Percentiles rank a stretch among this genome's conserved stretches.
Conservation (phyloP, 2,888 invertebrate species). For the Doris montereyensis region DNA sequence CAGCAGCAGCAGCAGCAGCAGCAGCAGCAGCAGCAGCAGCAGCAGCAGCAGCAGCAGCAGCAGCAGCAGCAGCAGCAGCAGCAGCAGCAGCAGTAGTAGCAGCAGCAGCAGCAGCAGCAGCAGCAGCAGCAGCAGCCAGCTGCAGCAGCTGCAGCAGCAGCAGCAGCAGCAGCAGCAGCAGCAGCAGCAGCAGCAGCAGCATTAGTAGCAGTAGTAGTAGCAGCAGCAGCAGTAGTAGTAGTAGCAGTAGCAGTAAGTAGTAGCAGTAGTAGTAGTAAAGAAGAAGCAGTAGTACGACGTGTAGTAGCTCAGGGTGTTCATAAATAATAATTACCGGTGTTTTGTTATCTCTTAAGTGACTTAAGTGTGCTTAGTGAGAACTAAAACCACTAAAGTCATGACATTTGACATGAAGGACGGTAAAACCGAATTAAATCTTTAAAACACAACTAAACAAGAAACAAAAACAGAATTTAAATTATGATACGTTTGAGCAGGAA, state of each 20-base stretch:
- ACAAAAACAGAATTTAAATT: too few relatives aligned
- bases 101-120: neutral
- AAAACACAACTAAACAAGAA: too few relatives aligned
- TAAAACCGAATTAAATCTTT: too few relatives aligned
- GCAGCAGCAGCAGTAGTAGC: conserved; percentile 35
- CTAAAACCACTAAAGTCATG: too few relatives aligned
- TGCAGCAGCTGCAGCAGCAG: too few relatives aligned
- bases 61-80: conserved; percentile 42
- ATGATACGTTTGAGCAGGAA: too few relatives aligned
- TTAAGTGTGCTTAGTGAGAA: too few relatives aligned
- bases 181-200: conserved; percentile 16
- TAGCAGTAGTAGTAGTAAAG: conserved; percentile 16
- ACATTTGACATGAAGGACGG: too few relatives aligned
- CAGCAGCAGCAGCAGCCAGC: neutral
- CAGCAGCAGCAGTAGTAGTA: conserved; percentile 25
- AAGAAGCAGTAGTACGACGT: conserved; percentile 15
- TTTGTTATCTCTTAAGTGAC: too few relatives aligned
- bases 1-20: conserved; percentile 35
- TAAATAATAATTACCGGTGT: too few relatives aligned
- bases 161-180: conserved; percentile 9
- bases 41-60: conserved; percentile 41
- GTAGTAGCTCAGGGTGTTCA: too few relatives aligned
- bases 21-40: conserved; percentile 30
- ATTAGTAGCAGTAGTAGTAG: too few relatives aligned
- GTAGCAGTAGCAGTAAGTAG: conserved; percentile 18